Conservation (phyloP, 2,113 vertebrate species). For the Vimba vimba region DNA sequence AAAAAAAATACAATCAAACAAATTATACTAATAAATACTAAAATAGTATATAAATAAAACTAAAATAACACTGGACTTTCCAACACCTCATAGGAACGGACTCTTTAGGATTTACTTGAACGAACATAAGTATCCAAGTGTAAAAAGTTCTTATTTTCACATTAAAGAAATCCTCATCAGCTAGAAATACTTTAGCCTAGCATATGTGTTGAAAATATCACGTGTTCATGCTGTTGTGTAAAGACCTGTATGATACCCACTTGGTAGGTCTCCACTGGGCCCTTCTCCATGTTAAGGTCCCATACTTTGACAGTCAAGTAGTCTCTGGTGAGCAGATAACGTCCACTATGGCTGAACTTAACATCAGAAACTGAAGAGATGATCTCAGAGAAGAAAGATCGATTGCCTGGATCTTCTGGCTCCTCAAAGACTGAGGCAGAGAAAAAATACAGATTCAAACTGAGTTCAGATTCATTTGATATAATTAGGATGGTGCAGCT, state of each 20-base stretch:
- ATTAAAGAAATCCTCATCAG: background rate
- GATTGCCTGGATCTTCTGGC: constrained; percentile 78
- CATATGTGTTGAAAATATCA: background rate
- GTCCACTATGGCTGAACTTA: constrained; percentile 80
- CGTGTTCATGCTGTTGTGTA: background rate
- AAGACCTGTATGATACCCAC: constrained; percentile 53
- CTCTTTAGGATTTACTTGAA: background rate
- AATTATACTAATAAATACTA: background rate
- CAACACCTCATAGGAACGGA: background rate
- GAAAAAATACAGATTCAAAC: constrained; percentile 27
- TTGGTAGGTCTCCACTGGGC: constrained; percentile 79
- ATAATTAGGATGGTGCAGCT: background rate
- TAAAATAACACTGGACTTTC: background rate
- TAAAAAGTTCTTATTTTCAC: background rate
- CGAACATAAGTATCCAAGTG: no score
- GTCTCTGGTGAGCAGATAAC: constrained; percentile 80
- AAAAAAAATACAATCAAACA: background rate
- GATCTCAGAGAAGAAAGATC: constrained; percentile 80
- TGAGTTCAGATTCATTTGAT: background rate
- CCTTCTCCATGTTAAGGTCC: constrained; percentile 81
- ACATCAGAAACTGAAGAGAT: constrained; percentile 81
- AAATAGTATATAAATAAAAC: background rate
- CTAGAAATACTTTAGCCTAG: background rate
- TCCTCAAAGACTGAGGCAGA: constrained; percentile 74
- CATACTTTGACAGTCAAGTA: constrained; percentile 81